Evolutionary conservation across 2,797 vertebrate species (phyloP), one percentile per base, ranked within the genome.

Genomic region (Silurus aristotelis): DNA sequence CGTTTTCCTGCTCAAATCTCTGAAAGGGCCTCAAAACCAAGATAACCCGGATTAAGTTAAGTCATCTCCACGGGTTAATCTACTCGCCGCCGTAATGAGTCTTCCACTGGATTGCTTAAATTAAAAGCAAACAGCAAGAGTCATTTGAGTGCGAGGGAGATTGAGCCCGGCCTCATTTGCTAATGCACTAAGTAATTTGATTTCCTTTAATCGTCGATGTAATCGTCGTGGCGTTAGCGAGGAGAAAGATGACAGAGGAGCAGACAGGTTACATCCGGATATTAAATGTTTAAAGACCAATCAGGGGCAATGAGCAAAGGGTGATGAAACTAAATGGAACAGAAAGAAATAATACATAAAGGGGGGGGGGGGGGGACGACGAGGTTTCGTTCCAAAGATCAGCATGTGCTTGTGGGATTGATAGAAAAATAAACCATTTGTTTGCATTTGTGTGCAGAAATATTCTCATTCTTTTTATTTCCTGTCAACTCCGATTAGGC

Each of bases 71-170:
- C 83, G 90, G 90, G 89, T 94, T 95, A 94, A 95, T 95, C 94
- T 92, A 87, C 88, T 91, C 86, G 75, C 92, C 91, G 92, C 91
- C 91, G 89, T 95, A 95, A 95, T 95, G 94, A 95, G 93, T 94
- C 94, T 95, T 95, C 93, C 94, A 89, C 92, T 93, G 92, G 93
- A 94, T 93, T 94, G 92, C 92, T 95, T 93, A 94, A 95, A 95
- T 94, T 94, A 95, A 95, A 95, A 94, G 93, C 93, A 93, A 95
- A 94, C 92, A 94, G 95, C 92, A 95, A 92, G 93, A 94, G 94
- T 94, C 92, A 93, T 92, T 92, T 91, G 89, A 90, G 88, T 89
- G 91, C 90, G 89, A 90, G 91, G 72, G 77, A 83, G 83, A 83
- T 87, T 81, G 86, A 88, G 83, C 48, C 8, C 90, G 91, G 87